A percentile compares a stretch with the other conserved stretches of the same genome.
Evolutionary conservation across 2,888 invertebrate genomes (phyloP).

Genomic region (Cheilosia variabilis): DNA sequence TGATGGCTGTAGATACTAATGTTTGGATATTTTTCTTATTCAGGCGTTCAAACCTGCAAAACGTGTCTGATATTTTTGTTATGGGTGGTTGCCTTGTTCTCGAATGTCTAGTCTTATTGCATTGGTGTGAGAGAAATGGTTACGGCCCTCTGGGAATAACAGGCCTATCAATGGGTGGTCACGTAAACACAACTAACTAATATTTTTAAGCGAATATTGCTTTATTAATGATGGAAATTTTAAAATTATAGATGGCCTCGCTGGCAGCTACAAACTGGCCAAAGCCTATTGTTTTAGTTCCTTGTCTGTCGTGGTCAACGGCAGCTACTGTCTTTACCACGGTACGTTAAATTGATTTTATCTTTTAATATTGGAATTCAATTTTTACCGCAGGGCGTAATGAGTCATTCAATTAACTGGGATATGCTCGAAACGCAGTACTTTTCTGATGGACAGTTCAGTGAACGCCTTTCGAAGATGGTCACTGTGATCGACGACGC

Average conservation of each 20-base stretch:
- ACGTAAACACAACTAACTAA: conserved; percentile 87
- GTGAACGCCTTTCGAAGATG: conserved; percentile 94
- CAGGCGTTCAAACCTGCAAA: conserved; percentile 94
- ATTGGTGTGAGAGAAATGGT: conserved; percentile 96
- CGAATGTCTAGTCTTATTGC: conserved; percentile 95
- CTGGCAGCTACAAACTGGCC: conserved; percentile 98
- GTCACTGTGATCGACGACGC: conserved; percentile 91
- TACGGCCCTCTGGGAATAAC: conserved; percentile 97
- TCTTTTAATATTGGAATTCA: not conserved
- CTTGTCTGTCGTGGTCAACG: conserved; percentile 98
- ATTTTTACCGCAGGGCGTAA: conserved; percentile 90
- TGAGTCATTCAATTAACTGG: conserved; percentile 98
- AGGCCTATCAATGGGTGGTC: conserved; percentile 99
- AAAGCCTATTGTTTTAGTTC: conserved; percentile 95
- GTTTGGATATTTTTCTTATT: conserved; percentile 37
- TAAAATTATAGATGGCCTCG: conserved; percentile 93
- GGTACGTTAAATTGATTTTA: conserved; percentile 83
- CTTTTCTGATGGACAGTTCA: conserved; percentile 90
- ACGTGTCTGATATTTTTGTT: conserved; percentile 98
- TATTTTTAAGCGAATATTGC: not conserved
- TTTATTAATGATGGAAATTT: not conserved
- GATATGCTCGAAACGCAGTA: conserved; percentile 94
- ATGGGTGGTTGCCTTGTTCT: conserved; percentile 99
- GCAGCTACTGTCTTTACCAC: conserved; percentile 97
- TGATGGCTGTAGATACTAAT: not conserved